Evolutionary conservation across 2,888 invertebrate genomes (phyloP).

Genomic region (Cyrtodaria siliqua): DNA sequence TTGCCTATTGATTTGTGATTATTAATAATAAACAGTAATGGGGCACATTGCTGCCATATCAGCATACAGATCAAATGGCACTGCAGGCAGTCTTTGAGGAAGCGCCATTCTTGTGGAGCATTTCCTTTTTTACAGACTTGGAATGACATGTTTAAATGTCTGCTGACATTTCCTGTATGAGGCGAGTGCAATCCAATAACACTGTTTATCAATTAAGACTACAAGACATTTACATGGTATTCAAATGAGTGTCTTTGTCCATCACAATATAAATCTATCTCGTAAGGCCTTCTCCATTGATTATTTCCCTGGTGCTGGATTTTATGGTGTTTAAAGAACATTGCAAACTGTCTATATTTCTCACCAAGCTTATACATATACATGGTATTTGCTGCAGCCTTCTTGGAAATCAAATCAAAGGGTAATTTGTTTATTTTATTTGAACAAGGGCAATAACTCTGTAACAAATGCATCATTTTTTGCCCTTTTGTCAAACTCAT

Average conservation of each 20-base stretch:
- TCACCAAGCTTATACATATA: too few species aligned
- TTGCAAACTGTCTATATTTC: too few species aligned
- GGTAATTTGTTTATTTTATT: too few species aligned
- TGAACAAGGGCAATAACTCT: too few species aligned
- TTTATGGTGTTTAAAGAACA: too few species aligned
- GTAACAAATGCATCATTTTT: too few species aligned
- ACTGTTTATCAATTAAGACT: slow-evolving; percentile 11
- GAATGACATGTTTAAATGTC: slow-evolving; percentile 3
- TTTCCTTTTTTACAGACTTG: background rate
- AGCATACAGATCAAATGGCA: too few species aligned
- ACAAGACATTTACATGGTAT: background rate
- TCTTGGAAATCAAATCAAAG: too few species aligned
- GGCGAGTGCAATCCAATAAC: slow-evolving; percentile 18
- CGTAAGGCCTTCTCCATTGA: background rate
- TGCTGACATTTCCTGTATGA: slow-evolving; percentile 6
- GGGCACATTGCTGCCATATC: slow-evolving; percentile 5
- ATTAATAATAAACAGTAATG: slow-evolving; percentile 34
- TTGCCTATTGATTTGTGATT: slow-evolving; percentile 31
- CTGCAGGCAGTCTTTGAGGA: background rate
- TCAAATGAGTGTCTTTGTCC: slow-evolving; percentile 7
- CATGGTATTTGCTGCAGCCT: too few species aligned
- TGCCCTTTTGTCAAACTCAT: too few species aligned
- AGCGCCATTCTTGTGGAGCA: background rate
- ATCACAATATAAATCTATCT: background rate
- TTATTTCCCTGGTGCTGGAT: background rate